Evolutionary conservation across 2,888 invertebrate genomes (phyloP), one percentile per base, ranked within the genome.

Genomic region (Tetramorium bicarinatum): DNA sequence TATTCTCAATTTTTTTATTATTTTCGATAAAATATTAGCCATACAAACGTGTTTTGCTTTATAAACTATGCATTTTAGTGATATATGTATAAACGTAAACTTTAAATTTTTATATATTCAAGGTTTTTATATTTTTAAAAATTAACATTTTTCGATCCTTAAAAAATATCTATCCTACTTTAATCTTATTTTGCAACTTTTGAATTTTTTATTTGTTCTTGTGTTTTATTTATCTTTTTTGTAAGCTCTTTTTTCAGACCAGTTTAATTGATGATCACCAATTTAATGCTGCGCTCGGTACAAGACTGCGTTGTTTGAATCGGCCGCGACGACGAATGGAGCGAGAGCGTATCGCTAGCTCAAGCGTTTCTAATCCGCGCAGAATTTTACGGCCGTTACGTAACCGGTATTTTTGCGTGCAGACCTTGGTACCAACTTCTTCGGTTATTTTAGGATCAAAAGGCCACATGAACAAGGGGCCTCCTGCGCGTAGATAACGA

Each of bases 371-470:
- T 80, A 72, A 80, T 85, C 41, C 67, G 66, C 56, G 66, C 80
- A 72, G 76, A 85, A 62, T 74, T 81, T 84, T 83, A 54, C 18
- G 52, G 56, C 69, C 62, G 56, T 89, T 90, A 79, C 87, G 84
- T 56, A 90, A 89, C 69, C 15, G 69, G 76, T 84, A 85, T 89
- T 87, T 89, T 90, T 82, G 71, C 75, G 29, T 44, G 72, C 41
- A 69, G 82, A 86, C 86, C 90, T 88, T 86, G 85, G 61, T 61
- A 66, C 59, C 75, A 49, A 77, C 72, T 84, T 81, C 84, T 84
- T 86, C 54, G 67, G 74, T 84, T 89, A 89, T 87, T 89, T 89
- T 83, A 85, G 86, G 83, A 82, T 79, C 77, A 82, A 85, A 85
- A 85, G 76, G 66, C 64, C n/a, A 81, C 54, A 49, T 49, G 47